These are phyloP conservation scores for Anguilla anguilla DNA, from an alignment of 2,797 vertebrate genomes.

Conservation along the genomic window DNA sequence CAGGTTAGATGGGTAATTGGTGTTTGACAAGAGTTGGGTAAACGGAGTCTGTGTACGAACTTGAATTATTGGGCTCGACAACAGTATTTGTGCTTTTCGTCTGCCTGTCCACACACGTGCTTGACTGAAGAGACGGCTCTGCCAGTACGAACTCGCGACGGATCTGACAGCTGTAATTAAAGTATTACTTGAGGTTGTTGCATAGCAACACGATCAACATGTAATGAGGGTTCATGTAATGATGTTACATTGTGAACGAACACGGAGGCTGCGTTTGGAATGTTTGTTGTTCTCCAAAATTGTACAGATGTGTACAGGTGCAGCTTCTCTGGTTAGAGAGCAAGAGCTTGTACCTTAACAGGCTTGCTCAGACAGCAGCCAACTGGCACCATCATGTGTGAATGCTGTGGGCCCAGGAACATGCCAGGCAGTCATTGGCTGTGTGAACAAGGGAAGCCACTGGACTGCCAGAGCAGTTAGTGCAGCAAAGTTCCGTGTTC, in stretches of 20 bases:
- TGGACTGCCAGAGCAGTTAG: neutral
- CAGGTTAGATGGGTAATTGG: neutral
- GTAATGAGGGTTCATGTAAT: too few relatives aligned
- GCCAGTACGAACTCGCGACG: neutral
- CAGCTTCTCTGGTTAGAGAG: too few relatives aligned
- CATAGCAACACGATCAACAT: neutral
- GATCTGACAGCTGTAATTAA: neutral
- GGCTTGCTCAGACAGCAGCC: neutral
- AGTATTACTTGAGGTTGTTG: neutral
- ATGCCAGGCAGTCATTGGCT: neutral
- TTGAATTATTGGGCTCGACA: neutral
- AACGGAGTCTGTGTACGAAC: neutral
- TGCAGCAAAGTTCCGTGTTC: neutral
- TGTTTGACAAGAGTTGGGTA: neutral
- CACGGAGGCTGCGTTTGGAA: neutral
- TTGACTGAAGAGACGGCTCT: neutral
- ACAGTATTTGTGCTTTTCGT: too few relatives aligned
- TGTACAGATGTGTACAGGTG: neutral
- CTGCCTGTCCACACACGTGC: neutral
- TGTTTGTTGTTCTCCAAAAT: neutral
- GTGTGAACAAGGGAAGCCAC: neutral
- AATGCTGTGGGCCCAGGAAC: neutral
- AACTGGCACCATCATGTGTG: neutral
- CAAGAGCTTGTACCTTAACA: neutral
- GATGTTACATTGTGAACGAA: neutral